These are phyloP conservation scores for Eupithecia vulgata DNA, from an alignment of 2,888 invertebrate genomes.

Conservation along the genomic window DNA sequence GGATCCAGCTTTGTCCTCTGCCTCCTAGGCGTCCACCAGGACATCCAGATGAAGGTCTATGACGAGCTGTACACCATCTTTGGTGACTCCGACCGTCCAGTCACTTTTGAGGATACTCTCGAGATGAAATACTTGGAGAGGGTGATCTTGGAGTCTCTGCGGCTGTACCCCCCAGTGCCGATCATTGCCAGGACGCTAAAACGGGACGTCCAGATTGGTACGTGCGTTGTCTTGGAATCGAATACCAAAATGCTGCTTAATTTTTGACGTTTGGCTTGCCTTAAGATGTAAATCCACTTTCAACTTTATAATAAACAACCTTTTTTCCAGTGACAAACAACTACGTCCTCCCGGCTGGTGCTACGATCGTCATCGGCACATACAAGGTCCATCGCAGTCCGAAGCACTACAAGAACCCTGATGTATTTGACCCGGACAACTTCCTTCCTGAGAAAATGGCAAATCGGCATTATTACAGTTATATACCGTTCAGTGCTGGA, in stretches of 20 bases:
- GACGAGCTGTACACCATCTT: constrained; percentile 90
- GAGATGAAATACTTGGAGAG: constrained; percentile 92
- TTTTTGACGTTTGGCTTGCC: too few species aligned
- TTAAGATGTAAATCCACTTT: background rate
- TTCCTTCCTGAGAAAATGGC: constrained; percentile 90
- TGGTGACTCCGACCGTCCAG: constrained; percentile 90
- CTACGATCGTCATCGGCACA: constrained; percentile 87
- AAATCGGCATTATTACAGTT: constrained; percentile 90
- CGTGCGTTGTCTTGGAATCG: too few species aligned
- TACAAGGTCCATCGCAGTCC: constrained; percentile 87
- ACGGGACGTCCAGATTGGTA: constrained; percentile 87
- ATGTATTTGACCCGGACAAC: constrained; percentile 90
- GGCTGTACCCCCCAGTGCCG: constrained; percentile 92
- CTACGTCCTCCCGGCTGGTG: constrained; percentile 87
- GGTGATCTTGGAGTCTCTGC: constrained; percentile 89
- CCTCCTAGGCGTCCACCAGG: constrained; percentile 91
- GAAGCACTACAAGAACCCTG: constrained; percentile 87
- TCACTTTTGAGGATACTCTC: constrained; percentile 90
- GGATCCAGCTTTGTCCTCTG: constrained; percentile 94
- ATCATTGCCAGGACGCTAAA: constrained; percentile 89
- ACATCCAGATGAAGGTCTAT: constrained; percentile 90
- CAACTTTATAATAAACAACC: background rate
- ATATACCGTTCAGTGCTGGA: constrained; percentile 91
- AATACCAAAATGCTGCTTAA: too few species aligned
- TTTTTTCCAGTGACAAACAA: constrained; percentile 83